Evolutionary conservation across 64 coral and sea anemone species (phyloP), one percentile per base, ranked within the genome.

Genomic region (Acropora yongei): DNA sequence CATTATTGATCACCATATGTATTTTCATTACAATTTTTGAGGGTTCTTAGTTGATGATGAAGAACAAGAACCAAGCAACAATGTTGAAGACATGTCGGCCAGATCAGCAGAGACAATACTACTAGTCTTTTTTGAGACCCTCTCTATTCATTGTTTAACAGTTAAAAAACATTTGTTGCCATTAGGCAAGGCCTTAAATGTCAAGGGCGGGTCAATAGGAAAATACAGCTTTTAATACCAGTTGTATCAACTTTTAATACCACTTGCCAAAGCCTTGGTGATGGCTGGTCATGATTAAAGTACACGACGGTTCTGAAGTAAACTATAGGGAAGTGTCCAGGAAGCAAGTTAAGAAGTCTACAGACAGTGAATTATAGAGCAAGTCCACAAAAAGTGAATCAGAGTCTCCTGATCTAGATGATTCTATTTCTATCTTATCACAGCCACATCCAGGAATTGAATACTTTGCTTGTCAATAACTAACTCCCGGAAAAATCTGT

Each of bases 191-290:
- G 63, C 46, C 11, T 78, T 95, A 40, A 72, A 79, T 57, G 74
- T 87, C 42, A 95, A 95, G 78, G 90, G 74, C n/a, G 11, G 80
- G 4, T 80, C 75, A 14, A 30, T 13, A 39, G 93, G 93, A 78
- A 94, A 95, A 65, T 55, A 55, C 78, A 95, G 50, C 5, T 90
- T 13, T 41, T 90, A n/a, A 1, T 95, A 50, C 88, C 88, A 75
- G n/a, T n/a, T n/a, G n/a, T n/a, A 55, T 46, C 78, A 95, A 68
- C 5, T 90, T 13, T 41, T 90, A n/a, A 1, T 95, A 50, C 88
- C 88, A 75, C 80, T 95, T 10, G 93, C 88, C 2, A 95, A 90
- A 20, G 40, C 46, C 16, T 50, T 95, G 19, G 71, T 95, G 17
- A 46, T 74, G 4, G 89, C 40, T 90, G 89, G 68, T 47, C 86